Conservation (phyloP, 2,113 vertebrate species). For the Phalacrocorax aristotelis region DNA sequence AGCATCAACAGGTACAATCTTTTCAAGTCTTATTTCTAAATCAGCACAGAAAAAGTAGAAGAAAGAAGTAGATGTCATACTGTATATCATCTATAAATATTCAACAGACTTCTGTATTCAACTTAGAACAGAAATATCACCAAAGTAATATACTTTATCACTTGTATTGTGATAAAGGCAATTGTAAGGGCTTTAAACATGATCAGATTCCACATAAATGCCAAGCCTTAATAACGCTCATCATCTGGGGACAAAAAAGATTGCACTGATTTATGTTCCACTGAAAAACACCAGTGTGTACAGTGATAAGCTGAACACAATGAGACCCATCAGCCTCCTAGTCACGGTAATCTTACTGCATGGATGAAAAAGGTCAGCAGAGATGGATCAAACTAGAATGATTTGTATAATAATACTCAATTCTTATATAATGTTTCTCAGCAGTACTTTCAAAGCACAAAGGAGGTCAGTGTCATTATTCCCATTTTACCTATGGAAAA, state of each 20-base stretch:
- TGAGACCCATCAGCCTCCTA: conserved; percentile 40
- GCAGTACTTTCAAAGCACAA: conserved; percentile 14
- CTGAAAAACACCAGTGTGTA: background rate
- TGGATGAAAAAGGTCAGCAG: conserved; percentile 36
- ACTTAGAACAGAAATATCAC: background rate
- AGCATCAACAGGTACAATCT: background rate
- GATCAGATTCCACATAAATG: background rate
- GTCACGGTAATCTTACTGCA: conserved; percentile 17
- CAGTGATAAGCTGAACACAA: conserved; percentile 19
- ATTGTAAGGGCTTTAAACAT: background rate
- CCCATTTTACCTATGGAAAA: conserved; percentile 9
- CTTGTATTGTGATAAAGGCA: background rate
- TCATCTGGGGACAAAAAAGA: background rate
- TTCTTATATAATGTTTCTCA: conserved; percentile 12
- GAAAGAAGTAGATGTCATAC: background rate
- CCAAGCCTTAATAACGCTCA: background rate
- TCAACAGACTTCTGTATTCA: background rate
- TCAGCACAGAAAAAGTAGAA: background rate
- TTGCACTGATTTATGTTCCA: background rate
- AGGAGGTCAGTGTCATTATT: background rate
- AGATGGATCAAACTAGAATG: conserved; percentile 13
- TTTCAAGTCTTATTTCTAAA: background rate
- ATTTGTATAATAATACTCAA: conserved; percentile 41
- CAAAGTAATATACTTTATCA: background rate
- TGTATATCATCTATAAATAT: background rate